Conservation (phyloP, 2,888 invertebrate species). For the Orthonevra nobilis region DNA sequence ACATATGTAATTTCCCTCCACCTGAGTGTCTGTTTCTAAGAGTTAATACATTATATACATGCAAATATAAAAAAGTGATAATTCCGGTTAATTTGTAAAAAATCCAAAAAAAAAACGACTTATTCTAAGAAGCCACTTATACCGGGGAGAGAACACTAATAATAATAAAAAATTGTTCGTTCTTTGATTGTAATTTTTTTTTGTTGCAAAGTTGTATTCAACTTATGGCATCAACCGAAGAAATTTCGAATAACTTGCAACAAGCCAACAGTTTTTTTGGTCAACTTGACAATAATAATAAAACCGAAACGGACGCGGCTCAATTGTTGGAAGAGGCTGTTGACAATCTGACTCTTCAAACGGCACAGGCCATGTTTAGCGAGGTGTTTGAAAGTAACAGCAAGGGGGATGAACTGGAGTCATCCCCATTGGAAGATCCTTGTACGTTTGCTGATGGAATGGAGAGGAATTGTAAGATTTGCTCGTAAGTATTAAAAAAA, state of each 20-base stretch:
- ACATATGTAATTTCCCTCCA: constrained; percentile 57
- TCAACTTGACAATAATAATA: constrained; percentile 57
- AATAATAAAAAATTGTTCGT: constrained; percentile 8
- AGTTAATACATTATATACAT: no score
- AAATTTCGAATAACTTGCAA: constrained; percentile 68
- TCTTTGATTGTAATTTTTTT: constrained; percentile 23
- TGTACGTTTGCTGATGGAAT: constrained; percentile 79
- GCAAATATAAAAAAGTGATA: constrained; percentile 38
- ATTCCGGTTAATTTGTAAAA: constrained; percentile 8
- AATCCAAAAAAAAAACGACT: constrained; percentile 22
- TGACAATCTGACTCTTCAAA: constrained; percentile 60
- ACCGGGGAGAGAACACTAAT: no score
- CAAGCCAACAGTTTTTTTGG: constrained; percentile 68
- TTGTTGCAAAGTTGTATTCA: constrained; percentile 63
- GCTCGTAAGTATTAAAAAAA: constrained; percentile 82
- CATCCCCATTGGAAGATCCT: constrained; percentile 78
- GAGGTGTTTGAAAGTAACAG: constrained; percentile 75
- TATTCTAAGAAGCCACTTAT: constrained; percentile 27
- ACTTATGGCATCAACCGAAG: constrained; percentile 75
- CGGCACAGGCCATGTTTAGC: constrained; percentile 73
- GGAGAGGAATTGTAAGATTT: constrained; percentile 85
- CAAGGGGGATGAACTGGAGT: constrained; percentile 77
- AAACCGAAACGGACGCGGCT: constrained; percentile 50
- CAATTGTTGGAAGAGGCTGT: constrained; percentile 63
- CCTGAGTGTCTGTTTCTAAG: constrained; percentile 61